Evolutionary conservation across 64 coral and sea anemone species (phyloP), one percentile per base, ranked within the genome.

Genomic region (Orbicella faveolata): DNA sequence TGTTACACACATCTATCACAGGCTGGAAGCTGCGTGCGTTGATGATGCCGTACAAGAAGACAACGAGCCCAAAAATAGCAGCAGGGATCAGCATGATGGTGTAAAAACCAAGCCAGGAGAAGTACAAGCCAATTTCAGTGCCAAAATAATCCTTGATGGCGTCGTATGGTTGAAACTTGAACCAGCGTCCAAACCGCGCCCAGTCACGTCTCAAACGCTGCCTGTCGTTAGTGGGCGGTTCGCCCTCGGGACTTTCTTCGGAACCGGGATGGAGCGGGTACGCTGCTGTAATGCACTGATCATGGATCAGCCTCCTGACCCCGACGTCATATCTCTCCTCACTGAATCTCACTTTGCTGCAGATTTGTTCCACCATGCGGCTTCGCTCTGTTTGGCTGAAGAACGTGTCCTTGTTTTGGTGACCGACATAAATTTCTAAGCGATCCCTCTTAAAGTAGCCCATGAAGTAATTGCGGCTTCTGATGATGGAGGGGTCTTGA

Each of bases 31-130:
- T 91, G 1, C 18, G 36, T 6, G 94, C 91, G 23, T 90, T 92
- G 2, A 36, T 87, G 68, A 94, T 41, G 4, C 94, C 97, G 53
- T 99, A 99, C 48, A 99, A 78, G 61, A 99, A 99, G 36, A 93
- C 91, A 36, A 94, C 36, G 16, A 99, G 33, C 52, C 97, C 97
- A 88, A 99, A 89, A 34, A 99, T 84, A 33, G 97, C 97, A 1
- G 97, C 91, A 75, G 97, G 97, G 9, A 99, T 81, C 10, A 99
- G 91, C 90, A 99, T 93, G 34, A 90, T 86, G 1, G 93, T 96
- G 78, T 99, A 99, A 69, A 96, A 95, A 7, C 97, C 97, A 84
- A 99, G 91, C 97, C 97, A 99, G 21, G 97, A 89, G 53, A 99
- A 99, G 82, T 99, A 99, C 6, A 99, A 86, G 34, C 97, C 94